Evolutionary conservation across 1,140 invertebrate species (phyloP), one percentile per base, ranked within the genome.

Genomic region (Caenorhabditis remanei): DNA sequence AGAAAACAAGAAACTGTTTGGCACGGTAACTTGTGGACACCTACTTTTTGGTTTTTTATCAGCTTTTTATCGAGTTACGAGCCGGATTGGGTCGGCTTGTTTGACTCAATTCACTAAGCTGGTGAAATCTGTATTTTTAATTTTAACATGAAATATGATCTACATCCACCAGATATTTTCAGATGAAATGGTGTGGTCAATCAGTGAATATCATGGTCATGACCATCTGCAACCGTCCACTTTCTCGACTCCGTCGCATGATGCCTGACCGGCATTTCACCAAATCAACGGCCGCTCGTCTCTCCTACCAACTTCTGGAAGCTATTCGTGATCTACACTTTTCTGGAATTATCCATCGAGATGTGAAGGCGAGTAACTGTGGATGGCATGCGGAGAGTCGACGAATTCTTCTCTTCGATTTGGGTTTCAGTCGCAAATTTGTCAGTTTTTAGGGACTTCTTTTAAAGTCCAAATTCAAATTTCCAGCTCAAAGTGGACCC

Each of bases 181-280:
- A 85, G 85, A 9, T 63, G 4, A 7, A 5, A 19, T 50, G 50
- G 46, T 13, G n/a, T 2, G 53, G 32, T n/a, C 41, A 55, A 24
- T 4, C 19, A 21, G 67, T 88, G 32, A 88, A 88, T 48, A 82
- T 88, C n/a, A 85, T 88, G 65, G 85, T 85, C 5, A 88, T 88
- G 87, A 79, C 48, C 16, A 84, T 88, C 24, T 61, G 86, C 32
- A 56, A n/a, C 50, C 83, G 84, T 41, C 65, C 83, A 19, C 40
- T 88, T 11, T 84, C 75, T 0, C 56, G 55, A 40, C 46, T 82
- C 40, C 87, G 87, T 32, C 84, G 87, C 2, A 48, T 65, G 40
- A 61, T 46, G 46, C 67, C 67, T 24, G 55, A 85, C 19, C 43
- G 55, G 14, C 67, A 79, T 21, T 88, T 88, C 65, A 58, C 85